Conservation (phyloP, 2,113 vertebrate species). For the Progne subis region DNA sequence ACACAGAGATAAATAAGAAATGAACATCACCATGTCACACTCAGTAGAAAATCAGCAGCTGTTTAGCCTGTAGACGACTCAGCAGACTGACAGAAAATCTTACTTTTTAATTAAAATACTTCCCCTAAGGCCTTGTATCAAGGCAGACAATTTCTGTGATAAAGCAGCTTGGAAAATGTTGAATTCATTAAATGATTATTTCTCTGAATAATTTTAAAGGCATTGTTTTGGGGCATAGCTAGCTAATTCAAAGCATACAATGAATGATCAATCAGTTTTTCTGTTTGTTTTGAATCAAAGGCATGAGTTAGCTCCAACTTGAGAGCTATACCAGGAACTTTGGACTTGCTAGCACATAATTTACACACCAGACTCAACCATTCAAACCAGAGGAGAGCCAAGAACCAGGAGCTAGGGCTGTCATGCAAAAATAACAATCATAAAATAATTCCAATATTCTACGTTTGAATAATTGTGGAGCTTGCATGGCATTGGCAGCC, state of each 20-base stretch:
- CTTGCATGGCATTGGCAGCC: neutral
- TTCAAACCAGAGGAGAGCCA: neutral
- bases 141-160: conserved; percentile 39
- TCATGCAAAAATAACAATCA: neutral
- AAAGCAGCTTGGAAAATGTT: neutral
- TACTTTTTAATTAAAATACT: conserved; percentile 55
- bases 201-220: neutral
- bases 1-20: neutral
- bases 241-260: neutral
- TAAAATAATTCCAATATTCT: neutral
- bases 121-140: conserved; percentile 24
- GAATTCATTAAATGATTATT: conserved; percentile 15
- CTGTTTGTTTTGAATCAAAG: neutral
- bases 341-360: neutral
- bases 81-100: conserved; percentile 36
- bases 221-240: neutral
- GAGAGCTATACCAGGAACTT: neutral
- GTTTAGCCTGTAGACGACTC: conserved; percentile 28
- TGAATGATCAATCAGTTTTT: neutral
- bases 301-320: neutral
- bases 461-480: neutral
- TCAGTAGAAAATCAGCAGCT: conserved; percentile 12
- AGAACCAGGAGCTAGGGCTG: neutral
- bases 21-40: neutral
- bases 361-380: neutral